These are phyloP conservation scores for Ciconia nigra DNA, from an alignment of 2,797 vertebrate species.

Conservation along the genomic window DNA sequence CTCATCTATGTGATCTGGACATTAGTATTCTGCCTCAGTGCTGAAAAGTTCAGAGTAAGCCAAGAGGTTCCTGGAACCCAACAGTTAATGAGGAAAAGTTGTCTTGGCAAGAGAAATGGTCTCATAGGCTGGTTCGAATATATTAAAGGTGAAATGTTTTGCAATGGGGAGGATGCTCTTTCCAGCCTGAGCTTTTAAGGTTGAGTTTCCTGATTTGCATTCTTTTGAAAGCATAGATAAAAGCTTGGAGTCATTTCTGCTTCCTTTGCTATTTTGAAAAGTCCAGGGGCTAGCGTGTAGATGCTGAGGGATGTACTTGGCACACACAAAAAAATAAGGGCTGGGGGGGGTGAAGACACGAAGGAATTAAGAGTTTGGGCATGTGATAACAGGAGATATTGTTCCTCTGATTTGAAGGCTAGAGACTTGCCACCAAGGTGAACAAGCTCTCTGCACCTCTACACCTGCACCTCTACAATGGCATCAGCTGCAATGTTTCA, in stretches of 20 bases:
- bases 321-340: background rate
- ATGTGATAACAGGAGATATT: background rate
- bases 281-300: background rate
- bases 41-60: conserved; percentile 10
- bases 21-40: conserved; percentile 32
- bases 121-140: conserved; percentile 52
- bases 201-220: conserved; percentile 67
- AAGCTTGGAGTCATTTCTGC: conserved; percentile 27
- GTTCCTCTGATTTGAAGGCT: background rate
- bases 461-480: background rate
- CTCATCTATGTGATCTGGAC: background rate
- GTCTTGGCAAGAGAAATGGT: conserved; percentile 44
- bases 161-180: conserved; percentile 41
- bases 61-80: conserved; percentile 61
- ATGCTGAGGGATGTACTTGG: conserved; percentile 17
- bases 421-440: background rate
- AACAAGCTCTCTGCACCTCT: background rate
- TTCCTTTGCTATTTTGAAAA: conserved; percentile 45
- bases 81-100: conserved; percentile 58
- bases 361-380: background rate
- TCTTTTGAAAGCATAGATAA: conserved; percentile 66
- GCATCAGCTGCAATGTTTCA: background rate
- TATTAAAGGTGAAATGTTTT: conserved; percentile 67
- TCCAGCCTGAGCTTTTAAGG: conserved; percentile 40
- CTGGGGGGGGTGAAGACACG: background rate